A percentile compares a stretch with the other conserved stretches of the same genome.
Conservation (phyloP, 2,888 invertebrate genomes). For the Cremastobaeus sp. region DNA sequence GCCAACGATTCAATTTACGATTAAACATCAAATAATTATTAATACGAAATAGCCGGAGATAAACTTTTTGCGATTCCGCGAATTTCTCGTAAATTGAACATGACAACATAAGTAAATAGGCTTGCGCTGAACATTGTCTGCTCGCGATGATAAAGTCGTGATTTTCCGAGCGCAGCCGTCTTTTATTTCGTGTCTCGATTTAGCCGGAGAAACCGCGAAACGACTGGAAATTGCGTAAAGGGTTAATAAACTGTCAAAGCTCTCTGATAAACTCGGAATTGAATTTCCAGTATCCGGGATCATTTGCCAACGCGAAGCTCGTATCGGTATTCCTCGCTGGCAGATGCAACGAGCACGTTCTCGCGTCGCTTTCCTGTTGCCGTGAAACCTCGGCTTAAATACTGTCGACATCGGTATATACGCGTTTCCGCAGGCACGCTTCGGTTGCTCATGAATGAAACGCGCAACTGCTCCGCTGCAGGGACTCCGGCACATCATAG, state of each 20-base stretch:
- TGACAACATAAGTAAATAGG: too few species aligned
- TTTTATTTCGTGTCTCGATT: too few species aligned
- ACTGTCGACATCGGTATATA: slow-evolving; percentile 69
- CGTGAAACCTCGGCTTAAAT: slow-evolving; percentile 74
- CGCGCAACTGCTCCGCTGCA: slow-evolving; percentile 49
- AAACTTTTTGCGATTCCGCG: neutral
- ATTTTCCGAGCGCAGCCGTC: too few species aligned
- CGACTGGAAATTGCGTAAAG: neutral
- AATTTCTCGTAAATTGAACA: too few species aligned
- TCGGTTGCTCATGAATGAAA: slow-evolving; percentile 76
- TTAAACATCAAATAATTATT: slow-evolving; percentile 13
- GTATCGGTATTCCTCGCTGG: slow-evolving; percentile 62
- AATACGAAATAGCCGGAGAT: neutral
- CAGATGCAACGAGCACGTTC: slow-evolving; percentile 72
- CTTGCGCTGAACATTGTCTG: too few species aligned
- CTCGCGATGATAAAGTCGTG: too few species aligned
- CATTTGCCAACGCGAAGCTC: slow-evolving; percentile 46
- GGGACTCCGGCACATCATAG: slow-evolving; percentile 45
- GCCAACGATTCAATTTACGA: slow-evolving; percentile 9
- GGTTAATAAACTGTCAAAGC: slow-evolving; percentile 41
- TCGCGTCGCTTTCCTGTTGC: slow-evolving; percentile 72
- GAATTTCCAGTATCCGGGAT: slow-evolving; percentile 48
- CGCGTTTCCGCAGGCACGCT: slow-evolving; percentile 73
- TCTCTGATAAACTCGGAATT: slow-evolving; percentile 35
- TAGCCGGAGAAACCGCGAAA: too few species aligned